Evolutionary conservation across 2,113 vertebrate genomes (phyloP).

Genomic region (Bungarus multicinctus): DNA sequence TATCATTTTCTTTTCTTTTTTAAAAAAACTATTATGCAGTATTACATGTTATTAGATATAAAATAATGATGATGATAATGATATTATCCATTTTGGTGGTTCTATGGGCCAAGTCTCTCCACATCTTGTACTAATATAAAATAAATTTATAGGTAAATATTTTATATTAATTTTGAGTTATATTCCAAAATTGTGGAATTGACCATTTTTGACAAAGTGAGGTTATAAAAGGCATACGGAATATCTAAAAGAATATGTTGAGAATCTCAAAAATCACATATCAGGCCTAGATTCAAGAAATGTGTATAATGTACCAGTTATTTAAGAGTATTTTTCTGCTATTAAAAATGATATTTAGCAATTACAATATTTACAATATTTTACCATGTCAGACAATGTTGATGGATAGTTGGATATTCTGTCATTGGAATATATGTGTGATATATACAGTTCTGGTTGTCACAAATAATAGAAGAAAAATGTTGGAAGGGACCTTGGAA

Average conservation of each 20-base stretch:
- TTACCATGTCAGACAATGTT: neutral
- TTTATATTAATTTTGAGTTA: too few species aligned
- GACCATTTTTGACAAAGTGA: too few species aligned
- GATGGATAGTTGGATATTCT: neutral
- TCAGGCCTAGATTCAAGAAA: neutral
- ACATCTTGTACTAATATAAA: too few species aligned
- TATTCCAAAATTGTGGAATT: too few species aligned
- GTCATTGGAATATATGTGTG: neutral
- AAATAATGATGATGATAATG: too few species aligned
- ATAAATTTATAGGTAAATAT: too few species aligned
- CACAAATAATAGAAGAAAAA: neutral
- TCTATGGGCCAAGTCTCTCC: too few species aligned
- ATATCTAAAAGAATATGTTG: neutral
- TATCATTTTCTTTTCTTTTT: too few species aligned
- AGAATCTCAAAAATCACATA: neutral
- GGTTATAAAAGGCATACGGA: too few species aligned
- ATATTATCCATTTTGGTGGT: too few species aligned
- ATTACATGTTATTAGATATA: too few species aligned
- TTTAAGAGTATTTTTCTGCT: neutral
- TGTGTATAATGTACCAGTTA: neutral
- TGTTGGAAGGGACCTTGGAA: neutral
- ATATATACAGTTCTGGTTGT: neutral
- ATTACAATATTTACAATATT: neutral
- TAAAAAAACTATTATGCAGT: too few species aligned
- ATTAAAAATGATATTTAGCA: neutral